These are phyloP conservation scores for Apotomis turbidana DNA, from an alignment of 2,888 invertebrate genomes.

Conservation along the genomic window DNA sequence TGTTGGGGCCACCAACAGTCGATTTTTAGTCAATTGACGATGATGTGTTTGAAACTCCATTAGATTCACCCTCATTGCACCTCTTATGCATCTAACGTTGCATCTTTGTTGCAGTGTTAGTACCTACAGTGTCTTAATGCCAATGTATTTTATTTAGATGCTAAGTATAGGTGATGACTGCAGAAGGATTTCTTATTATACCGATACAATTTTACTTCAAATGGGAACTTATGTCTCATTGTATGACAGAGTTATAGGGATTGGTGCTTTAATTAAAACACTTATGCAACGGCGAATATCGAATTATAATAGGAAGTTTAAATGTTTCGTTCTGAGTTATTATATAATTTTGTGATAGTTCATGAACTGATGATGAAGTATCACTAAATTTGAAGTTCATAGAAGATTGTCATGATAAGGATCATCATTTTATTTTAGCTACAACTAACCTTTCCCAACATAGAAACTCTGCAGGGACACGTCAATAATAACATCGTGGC, in stretches of 20 bases:
- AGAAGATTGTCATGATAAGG: no score
- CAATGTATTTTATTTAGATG: slow-evolving; percentile 18
- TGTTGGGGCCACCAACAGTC: no score
- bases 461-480: slow-evolving; percentile 25
- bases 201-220: slow-evolving; percentile 6
- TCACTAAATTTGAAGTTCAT: no score
- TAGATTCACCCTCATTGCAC: slow-evolving; percentile 12
- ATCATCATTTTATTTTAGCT: no score
- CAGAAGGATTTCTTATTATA: slow-evolving; percentile 18
- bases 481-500: slow-evolving; percentile 21
- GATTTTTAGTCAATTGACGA: neutral
- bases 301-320: no score
- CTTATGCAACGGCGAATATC: no score
- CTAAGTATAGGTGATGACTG: slow-evolving; percentile 8
- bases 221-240: neutral
- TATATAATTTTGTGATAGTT: no score
- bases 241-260: no score
- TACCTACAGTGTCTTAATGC: slow-evolving; percentile 8
- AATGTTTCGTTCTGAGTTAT: no score
- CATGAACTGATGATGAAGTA: no score
- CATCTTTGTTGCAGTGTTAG: slow-evolving; percentile 22
- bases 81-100: slow-evolving; percentile 9
- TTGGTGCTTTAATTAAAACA: no score
- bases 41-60: neutral
- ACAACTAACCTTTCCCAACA: slow-evolving; percentile 36